Conservation (phyloP, 2,888 invertebrate species). For the Antheraea yamamai region DNA sequence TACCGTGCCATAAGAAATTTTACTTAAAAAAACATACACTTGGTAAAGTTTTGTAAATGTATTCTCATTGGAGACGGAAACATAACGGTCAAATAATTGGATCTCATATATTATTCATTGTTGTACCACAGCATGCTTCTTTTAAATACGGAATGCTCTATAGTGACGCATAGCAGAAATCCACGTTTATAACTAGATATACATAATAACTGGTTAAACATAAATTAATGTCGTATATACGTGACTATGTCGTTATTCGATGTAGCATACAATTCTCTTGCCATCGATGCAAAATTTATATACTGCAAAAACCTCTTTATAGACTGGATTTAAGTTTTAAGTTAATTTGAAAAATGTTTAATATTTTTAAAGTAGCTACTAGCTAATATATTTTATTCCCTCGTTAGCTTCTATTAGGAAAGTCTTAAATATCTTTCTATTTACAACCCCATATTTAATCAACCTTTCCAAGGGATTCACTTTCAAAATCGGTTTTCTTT, state of each 20-base stretch:
- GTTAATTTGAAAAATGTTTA: slow-evolving; percentile 28
- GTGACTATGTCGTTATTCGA: slow-evolving; percentile 59
- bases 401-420: background rate
- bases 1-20: too few relatives aligned
- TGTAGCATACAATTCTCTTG: slow-evolving; percentile 52
- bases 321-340: slow-evolving; percentile 17
- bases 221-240: slow-evolving; percentile 48
- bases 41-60: background rate
- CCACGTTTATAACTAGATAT: slow-evolving; percentile 41
- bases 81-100: background rate
- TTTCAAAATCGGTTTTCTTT: too few relatives aligned
- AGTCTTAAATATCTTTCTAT: too few relatives aligned
- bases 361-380: background rate
- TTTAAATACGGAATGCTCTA: slow-evolving; percentile 18
- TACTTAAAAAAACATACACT: background rate
- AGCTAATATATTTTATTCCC: slow-evolving; percentile 10
- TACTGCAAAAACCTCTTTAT: slow-evolving; percentile 27
- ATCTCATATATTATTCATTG: slow-evolving; percentile 2
- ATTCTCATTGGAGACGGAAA: background rate
- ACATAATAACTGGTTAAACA: slow-evolving; percentile 35
- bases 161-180: slow-evolving; percentile 37
- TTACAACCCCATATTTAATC: too few relatives aligned
- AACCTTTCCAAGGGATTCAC: too few relatives aligned
- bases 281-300: slow-evolving; percentile 29
- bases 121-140: slow-evolving; percentile 11